Base-by-base conservation (phyloP, 2,797 vertebrate species). In the Arrhamphus sclerolepis region DNA sequence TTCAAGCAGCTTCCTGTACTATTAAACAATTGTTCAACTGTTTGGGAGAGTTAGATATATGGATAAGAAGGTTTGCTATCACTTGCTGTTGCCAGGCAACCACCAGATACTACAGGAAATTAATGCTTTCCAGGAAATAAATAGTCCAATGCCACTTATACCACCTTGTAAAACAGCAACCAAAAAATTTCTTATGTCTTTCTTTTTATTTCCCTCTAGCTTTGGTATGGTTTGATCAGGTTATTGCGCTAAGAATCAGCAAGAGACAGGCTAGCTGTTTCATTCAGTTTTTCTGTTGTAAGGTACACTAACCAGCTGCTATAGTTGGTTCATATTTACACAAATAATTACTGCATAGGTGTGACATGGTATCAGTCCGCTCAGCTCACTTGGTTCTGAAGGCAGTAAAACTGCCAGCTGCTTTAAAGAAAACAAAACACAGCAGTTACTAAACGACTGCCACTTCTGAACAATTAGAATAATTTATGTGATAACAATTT, bases 61-160 rank as follows among this genome's bases (percentile, higher is more conserved):
- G 4, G 18, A 62, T 56, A 20, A 34, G 19, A 17, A 14, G 11
- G 46, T 19, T 18, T 54, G 4, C 48, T 34, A 26, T 54, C 44
- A 14, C 41, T 28, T 28, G 40, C 31, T 28, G 18, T 55, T 64
- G 52, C 52, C 52, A 42, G 39, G 52, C 38, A 56, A 56, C 53
- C 26, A 41, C 26, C 1, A 5, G 43, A 22, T 19, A 42, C 3
- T 24, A 41, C n/a, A 24, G 13, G 28, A 57, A 29, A 50, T 44
- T 29, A 17, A n/a, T 51, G 31, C 34, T 47, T 11, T 13, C 34
- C 14, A 14, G 14, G 34, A 14, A 3, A 16, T 2, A 46, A 46
- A 40, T 0, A 56, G 9, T 29, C 6, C 16, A 29, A 43, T 18
- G 14, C 41, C 21, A 26, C n/a, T 26, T 19, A 10, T 9, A 18